These are phyloP conservation scores for Stylophora pistillata DNA, from an alignment of 64 coral and sea anemone genomes.

Conservation along the genomic window DNA sequence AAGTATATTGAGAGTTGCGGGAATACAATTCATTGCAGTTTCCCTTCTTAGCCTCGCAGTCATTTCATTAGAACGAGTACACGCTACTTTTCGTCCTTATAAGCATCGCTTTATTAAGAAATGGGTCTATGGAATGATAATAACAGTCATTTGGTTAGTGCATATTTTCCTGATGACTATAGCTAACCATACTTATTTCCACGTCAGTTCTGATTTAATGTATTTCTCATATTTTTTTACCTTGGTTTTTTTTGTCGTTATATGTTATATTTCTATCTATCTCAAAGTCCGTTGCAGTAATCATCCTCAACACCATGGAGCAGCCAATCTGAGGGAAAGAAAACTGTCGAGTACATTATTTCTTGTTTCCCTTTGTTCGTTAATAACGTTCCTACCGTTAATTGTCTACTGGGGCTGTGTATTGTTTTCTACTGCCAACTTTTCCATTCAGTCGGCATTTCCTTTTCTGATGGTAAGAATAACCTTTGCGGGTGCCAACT, in stretches of 20 bases:
- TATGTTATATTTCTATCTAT: neutral
- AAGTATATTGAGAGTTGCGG: too few species aligned
- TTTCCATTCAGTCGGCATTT: too few species aligned
- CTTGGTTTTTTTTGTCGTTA: neutral
- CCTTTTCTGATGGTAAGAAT: too few species aligned
- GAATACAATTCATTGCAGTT: neutral
- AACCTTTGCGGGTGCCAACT: too few species aligned
- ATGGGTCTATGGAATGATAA: neutral
- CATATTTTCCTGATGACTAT: neutral
- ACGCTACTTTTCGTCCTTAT: neutral
- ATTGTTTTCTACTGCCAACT: too few species aligned
- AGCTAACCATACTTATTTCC: neutral
- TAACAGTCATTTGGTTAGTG: neutral
- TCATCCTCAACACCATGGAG: neutral
- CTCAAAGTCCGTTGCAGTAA: neutral
- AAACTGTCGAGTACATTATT: too few species aligned
- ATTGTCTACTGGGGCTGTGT: too few species aligned
- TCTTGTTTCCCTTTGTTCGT: too few species aligned
- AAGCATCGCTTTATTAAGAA: neutral
- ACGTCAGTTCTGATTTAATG: too few species aligned
- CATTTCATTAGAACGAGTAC: constrained; percentile 10
- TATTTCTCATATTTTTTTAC: neutral
- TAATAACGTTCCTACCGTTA: too few species aligned
- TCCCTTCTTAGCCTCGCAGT: neutral
- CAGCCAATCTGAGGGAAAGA: neutral